phyloP scores from a whole-genome alignment of 2,888 invertebrate genomes.

The Polydesmus complanatus region DNA sequence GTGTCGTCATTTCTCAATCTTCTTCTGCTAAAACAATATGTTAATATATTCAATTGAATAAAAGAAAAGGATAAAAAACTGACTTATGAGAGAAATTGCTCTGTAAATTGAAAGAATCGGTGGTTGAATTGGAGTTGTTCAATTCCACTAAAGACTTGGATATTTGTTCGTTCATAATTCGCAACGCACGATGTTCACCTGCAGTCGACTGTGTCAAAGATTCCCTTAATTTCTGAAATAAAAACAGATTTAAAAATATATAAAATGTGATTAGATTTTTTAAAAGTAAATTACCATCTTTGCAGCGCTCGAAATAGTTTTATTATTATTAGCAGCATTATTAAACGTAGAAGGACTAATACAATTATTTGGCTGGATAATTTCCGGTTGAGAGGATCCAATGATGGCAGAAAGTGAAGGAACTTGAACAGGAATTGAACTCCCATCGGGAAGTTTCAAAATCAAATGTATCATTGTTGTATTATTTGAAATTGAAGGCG shows the following conservation, averaged over 20 bases:
- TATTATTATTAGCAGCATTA: neutral
- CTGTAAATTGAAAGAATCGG: neutral
- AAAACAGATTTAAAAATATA: slow-evolving; percentile 1
- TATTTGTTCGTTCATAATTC: slow-evolving; percentile 2
- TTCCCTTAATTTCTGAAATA: slow-evolving; percentile 37
- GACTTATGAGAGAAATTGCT: neutral
- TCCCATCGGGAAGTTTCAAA: slow-evolving; percentile 40
- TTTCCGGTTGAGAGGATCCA: neutral
- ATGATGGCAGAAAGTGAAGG: slow-evolving; percentile 27
- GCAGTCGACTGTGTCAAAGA: slow-evolving; percentile 27
- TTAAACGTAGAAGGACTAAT: neutral
- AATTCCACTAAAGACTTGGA: neutral
- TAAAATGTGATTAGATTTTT: neutral
- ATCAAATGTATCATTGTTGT: slow-evolving; percentile 36
- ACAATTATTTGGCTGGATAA: neutral
- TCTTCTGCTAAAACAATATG: slow-evolving; percentile 16
- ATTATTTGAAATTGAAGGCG: slow-evolving; percentile 35
- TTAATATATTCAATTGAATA: neutral
- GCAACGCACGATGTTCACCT: slow-evolving; percentile 1
- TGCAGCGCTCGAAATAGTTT: slow-evolving; percentile 9
- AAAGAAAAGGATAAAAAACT: neutral
- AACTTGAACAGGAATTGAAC: slow-evolving; percentile 36
- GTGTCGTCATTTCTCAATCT: slow-evolving; percentile 27
- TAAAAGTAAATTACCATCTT: slow-evolving; percentile 16
- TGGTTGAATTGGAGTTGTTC: neutral